A percentile compares a stretch with the other conserved stretches of the same genome.
Conservation (phyloP, 2,888 invertebrate species). For the Oligia latruncula region DNA sequence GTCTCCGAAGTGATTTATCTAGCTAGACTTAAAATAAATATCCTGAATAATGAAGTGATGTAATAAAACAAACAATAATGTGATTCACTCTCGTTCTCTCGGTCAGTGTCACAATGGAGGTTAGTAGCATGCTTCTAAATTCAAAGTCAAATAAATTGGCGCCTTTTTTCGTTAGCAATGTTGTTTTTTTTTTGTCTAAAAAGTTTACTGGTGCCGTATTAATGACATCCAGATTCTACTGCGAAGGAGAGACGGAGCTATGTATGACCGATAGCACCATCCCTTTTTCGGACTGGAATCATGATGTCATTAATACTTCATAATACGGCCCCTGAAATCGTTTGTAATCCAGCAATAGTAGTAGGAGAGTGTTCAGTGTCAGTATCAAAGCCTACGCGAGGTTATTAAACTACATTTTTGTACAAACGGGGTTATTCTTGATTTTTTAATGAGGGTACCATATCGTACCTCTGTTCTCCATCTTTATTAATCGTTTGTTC, state of each 20-base stretch:
- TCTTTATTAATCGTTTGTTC: neutral
- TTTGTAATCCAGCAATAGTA: neutral
- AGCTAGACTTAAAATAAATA: slow-evolving; percentile 52
- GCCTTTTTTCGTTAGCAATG: neutral
- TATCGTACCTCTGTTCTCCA: neutral
- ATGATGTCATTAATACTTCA: neutral
- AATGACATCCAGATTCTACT: neutral
- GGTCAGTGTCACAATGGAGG: slow-evolving; percentile 52
- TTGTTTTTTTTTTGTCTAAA: neutral
- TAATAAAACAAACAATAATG: slow-evolving; percentile 48
- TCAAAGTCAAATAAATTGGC: slow-evolving; percentile 38
- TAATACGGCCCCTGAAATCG: neutral
- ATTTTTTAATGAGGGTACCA: neutral
- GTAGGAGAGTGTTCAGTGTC: too few relatives aligned
- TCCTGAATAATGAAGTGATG: slow-evolving; percentile 49
- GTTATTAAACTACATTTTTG: slow-evolving; percentile 8
- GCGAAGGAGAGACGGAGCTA: neutral
- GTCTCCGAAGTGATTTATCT: slow-evolving; percentile 42
- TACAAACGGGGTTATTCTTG: neutral
- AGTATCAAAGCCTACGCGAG: neutral
- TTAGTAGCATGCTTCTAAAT: slow-evolving; percentile 33
- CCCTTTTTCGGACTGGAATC: neutral
- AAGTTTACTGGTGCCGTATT: neutral
- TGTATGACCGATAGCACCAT: neutral
- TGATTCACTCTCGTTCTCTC: slow-evolving; percentile 53